Base-by-base conservation (phyloP, 1,140 invertebrate genomes). In the Lamellibrachia luymesi region DNA sequence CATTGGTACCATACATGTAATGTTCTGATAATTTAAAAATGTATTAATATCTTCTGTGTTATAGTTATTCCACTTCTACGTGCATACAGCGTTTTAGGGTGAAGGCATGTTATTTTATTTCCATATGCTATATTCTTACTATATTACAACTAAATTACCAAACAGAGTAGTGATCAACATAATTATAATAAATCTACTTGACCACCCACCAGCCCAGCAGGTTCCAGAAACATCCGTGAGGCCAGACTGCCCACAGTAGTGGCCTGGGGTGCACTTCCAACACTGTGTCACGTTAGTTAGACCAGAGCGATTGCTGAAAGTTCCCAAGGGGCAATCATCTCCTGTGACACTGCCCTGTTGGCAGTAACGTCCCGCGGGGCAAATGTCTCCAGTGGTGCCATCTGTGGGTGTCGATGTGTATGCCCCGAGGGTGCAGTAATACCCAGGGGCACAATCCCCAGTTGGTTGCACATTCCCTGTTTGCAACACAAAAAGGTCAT, bases 331-430 rank as follows among this genome's bases (percentile, higher is more conserved):
- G 94, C 96, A 96, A 5, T 94, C 94, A 10, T 90, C 92, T 22
- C 95, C 95, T 7, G 94, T 94, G 4, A 95, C 94, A 93, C 95
- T 96, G 50, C 96, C 96, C 13, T 92, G 90, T 6, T 92, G 90
- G 94, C 96, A 96, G 94, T 94, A 96, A 1, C 92, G 92, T 2
- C 96, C 96, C n/a, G 94, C 93, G 17, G 95, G 95, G 93, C 96
- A 96, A 91, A 96, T 95, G 92, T 95, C 92, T 10, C 95, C 95
- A 17, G 95, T 95, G 51, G 51, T 93, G 91, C 94, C 94, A 92
- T 95, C 94, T 13, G 95, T 92, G 2, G 95, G 95, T 49, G 94
- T 94, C 27, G 95, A 93, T 38, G 94, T 95, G 93, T 94, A 94
- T 17, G 96, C 96, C 27, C 94, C 94, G 2, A 94, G 93, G 91